phyloP scores from a whole-genome alignment of 2,113 vertebrate genomes.

The Notothenia coriiceps region DNA sequence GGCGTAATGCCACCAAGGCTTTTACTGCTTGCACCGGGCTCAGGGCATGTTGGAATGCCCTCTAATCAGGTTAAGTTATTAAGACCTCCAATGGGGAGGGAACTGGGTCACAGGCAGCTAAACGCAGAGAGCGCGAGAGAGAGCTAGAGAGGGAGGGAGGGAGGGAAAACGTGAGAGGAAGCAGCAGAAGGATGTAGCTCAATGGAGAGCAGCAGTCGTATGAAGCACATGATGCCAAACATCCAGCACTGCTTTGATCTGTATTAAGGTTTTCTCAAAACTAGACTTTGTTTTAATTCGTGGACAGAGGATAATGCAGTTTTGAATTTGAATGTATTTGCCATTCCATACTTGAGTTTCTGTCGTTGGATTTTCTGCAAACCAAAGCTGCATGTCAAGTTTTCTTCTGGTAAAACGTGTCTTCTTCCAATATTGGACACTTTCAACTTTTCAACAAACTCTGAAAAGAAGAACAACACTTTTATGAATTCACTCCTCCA shows the following conservation, averaged over 20 bases:
- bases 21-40: conserved; percentile 23
- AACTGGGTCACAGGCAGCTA: conserved; percentile 83
- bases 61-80: conserved; percentile 86
- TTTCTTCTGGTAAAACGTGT: not conserved
- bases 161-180: not conserved
- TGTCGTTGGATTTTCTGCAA: not conserved
- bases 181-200: conserved; percentile 28
- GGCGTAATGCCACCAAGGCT: conserved; percentile 31
- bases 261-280: conserved; percentile 16
- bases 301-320: not conserved
- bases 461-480: not conserved
- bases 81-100: conserved; percentile 70
- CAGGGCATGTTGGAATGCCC: conserved; percentile 50
- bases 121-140: conserved; percentile 36
- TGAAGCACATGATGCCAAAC: conserved; percentile 24
- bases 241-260: conserved; percentile 18
- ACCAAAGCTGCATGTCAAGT: not conserved
- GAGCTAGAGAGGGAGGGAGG: conserved; percentile 6
- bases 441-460: not conserved
- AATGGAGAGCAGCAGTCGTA: conserved; percentile 31
- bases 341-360: not conserved
- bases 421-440: not conserved
- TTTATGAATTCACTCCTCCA: not conserved
- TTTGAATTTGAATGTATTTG: not conserved
- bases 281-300: not conserved